Evolutionary conservation across 2,888 invertebrate species (phyloP).

Genomic region (Chymomyza fuscimana): DNA sequence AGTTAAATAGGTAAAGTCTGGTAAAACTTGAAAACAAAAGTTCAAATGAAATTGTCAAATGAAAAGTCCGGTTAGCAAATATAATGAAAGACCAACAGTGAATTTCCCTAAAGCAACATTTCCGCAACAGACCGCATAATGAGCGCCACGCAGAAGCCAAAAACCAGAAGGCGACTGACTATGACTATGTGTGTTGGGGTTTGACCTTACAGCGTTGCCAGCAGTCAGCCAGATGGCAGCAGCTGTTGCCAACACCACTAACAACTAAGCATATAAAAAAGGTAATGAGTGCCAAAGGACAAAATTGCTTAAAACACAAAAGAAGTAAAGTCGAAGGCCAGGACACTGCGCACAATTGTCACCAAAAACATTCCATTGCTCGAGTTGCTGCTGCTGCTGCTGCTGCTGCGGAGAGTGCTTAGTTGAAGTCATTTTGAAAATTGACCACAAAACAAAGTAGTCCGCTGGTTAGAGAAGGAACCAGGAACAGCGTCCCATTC

Average conservation of each 20-base stretch:
- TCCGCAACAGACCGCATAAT: conserved; percentile 78
- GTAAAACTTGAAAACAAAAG: conserved; percentile 27
- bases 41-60: conserved; percentile 64
- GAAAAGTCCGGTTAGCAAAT: conserved; percentile 55
- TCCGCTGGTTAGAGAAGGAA: conserved; percentile 1
- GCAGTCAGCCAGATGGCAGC: conserved; percentile 15
- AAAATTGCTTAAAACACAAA: conserved; percentile 45
- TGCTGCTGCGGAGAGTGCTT: conserved; percentile 42
- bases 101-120: conserved; percentile 72
- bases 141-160: conserved; percentile 53
- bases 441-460: conserved; percentile 66
- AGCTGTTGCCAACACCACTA: conserved; percentile 30
- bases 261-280: conserved; percentile 36
- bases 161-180: not conserved
- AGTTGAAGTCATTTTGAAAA: conserved; percentile 71
- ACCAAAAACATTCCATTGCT: conserved; percentile 26
- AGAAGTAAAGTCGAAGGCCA: conserved; percentile 6
- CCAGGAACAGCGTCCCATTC: conserved; percentile 12
- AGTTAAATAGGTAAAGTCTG: conserved; percentile 24
- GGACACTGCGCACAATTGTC: conserved; percentile 53
- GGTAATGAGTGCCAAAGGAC: conserved; percentile 75
- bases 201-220: not conserved
- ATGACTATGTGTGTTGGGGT: not conserved
- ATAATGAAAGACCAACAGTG: conserved; percentile 62
- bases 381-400: not conserved